These are phyloP conservation scores for Aphaenogaster rudis DNA, from an alignment of 1,140 invertebrate genomes.

Conservation along the genomic window DNA sequence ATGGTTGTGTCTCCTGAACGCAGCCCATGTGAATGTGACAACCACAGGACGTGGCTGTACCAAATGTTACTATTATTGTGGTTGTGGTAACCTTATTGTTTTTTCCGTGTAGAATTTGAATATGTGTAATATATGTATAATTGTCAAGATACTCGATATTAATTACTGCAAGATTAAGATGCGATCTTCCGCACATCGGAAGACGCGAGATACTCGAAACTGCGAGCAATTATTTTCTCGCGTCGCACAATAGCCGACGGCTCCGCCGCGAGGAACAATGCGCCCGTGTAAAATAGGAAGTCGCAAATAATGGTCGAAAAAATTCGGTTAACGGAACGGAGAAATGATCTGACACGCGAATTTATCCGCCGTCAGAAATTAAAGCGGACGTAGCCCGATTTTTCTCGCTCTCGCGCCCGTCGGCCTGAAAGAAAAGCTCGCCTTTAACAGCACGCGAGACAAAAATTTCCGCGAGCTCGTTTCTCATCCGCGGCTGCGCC, in stretches of 20 bases:
- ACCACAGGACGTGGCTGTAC: too few relatives aligned
- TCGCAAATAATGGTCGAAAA: conserved; percentile 38
- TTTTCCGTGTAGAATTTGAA: background rate
- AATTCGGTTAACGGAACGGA: conserved; percentile 56
- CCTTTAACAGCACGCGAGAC: conserved; percentile 46
- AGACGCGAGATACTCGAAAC: conserved; percentile 13
- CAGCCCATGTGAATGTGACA: too few relatives aligned
- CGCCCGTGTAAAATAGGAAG: conserved; percentile 39
- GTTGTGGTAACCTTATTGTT: too few relatives aligned
- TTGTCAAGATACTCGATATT: background rate
- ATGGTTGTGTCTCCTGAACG: too few relatives aligned
- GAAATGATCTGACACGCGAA: conserved; percentile 48
- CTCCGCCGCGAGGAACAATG: conserved; percentile 33
- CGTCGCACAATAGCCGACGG: background rate
- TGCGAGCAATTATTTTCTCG: conserved; percentile 28
- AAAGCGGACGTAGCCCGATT: conserved; percentile 48
- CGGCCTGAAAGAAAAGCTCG: conserved; percentile 2
- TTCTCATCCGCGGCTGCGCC: conserved; percentile 48
- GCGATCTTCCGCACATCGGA: background rate
- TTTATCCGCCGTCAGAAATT: conserved; percentile 57
- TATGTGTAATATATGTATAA: background rate
- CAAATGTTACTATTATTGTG: too few relatives aligned
- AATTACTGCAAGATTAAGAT: conserved; percentile 8
- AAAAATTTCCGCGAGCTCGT: conserved; percentile 62
- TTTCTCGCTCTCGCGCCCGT: conserved; percentile 5